Percentiles rank a stretch among this genome's conserved stretches.
Evolutionary conservation across 2,113 vertebrate genomes (phyloP).

Genomic region (Mustela lutreola): DNA sequence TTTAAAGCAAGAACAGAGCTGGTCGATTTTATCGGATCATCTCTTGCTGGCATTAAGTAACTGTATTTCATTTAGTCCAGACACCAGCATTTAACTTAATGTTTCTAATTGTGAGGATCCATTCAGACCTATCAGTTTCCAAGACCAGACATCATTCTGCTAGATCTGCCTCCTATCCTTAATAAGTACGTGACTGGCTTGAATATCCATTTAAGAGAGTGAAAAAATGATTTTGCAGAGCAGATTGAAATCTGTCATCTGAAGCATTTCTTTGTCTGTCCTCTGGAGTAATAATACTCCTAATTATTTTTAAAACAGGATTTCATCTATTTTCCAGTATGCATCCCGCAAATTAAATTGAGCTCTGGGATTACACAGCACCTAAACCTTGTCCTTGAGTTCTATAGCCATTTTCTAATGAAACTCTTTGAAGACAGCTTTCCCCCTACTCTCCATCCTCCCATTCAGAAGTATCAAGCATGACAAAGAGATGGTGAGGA

Average conservation of each 20-base stretch:
- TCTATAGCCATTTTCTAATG: constrained; percentile 73
- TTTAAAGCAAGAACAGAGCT: constrained; percentile 63
- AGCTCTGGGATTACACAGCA: constrained; percentile 59
- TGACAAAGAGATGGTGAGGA: constrained; percentile 49
- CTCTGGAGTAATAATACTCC: constrained; percentile 73
- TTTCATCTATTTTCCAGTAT: constrained; percentile 66
- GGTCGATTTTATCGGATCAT: constrained; percentile 68
- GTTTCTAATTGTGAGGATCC: constrained; percentile 78
- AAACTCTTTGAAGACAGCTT: constrained; percentile 54
- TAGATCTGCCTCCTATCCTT: constrained; percentile 67
- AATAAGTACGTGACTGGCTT: constrained; percentile 78
- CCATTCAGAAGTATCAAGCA: constrained; percentile 1
- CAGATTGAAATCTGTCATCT: constrained; percentile 71
- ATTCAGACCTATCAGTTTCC: constrained; percentile 76
- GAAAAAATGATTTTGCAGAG: constrained; percentile 69
- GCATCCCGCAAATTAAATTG: constrained; percentile 54
- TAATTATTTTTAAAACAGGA: constrained; percentile 81
- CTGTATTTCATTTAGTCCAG: constrained; percentile 71
- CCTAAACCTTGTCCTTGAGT: constrained; percentile 62
- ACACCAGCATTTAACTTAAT: constrained; percentile 77
- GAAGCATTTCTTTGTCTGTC: constrained; percentile 70
- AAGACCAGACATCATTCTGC: constrained; percentile 71
- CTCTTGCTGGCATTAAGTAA: constrained; percentile 66
- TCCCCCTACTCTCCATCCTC: neutral
- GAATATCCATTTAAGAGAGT: constrained; percentile 65